These are phyloP conservation scores for Paracentrotus lividus DNA, from an alignment of 53 echinoderm and acorn worm genomes.

Conservation along the genomic window DNA sequence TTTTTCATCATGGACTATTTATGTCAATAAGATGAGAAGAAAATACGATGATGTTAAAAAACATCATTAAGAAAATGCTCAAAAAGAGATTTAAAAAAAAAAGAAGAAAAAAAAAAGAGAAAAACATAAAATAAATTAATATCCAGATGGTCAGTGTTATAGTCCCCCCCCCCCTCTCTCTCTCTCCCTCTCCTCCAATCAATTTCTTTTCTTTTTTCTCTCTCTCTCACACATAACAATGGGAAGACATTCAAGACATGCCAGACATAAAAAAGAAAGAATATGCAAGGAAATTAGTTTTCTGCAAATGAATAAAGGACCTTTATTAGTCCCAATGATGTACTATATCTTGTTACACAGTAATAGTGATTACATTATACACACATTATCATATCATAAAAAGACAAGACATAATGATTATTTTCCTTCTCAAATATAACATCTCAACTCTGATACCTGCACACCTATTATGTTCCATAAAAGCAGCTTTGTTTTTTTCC, in stretches of 20 bases:
- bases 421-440: slow-evolving; percentile 51
- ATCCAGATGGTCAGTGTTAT: no score
- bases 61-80: no score
- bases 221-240: neutral
- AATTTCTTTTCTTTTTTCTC: neutral
- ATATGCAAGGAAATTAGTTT: neutral
- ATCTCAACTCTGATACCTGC: slow-evolving; percentile 34
- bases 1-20: no score
- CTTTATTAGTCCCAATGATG: slow-evolving; percentile 56
- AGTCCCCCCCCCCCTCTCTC: neutral
- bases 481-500: slow-evolving; percentile 2
- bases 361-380: slow-evolving; percentile 51
- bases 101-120: no score
- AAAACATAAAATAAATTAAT: no score
- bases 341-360: slow-evolving; percentile 37
- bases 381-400: slow-evolving; percentile 61
- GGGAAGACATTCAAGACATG: neutral
- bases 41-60: no score
- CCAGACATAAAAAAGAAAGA: neutral
- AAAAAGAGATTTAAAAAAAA: no score
- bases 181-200: neutral
- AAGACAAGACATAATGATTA: slow-evolving; percentile 40
- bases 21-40: no score
- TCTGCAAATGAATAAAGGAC: slow-evolving; percentile 57
- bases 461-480: slow-evolving; percentile 10